Evolutionary conservation across 2,113 vertebrate genomes (phyloP).

Genomic region (Podarcis raffonei): DNA sequence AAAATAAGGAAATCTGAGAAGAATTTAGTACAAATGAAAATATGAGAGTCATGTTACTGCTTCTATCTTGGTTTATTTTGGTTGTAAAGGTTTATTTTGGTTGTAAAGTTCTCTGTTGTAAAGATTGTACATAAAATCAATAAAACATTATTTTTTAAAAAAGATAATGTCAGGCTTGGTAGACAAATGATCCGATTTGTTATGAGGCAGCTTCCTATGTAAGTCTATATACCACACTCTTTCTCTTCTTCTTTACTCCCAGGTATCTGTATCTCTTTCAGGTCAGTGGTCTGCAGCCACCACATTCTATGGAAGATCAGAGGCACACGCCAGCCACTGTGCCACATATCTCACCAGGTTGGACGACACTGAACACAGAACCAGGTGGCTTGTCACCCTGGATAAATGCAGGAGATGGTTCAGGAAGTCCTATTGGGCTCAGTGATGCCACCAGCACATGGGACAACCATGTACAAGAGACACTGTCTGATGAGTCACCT

Average conservation of each 20-base stretch:
- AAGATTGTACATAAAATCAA: too few relatives aligned
- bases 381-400: constrained; percentile 21
- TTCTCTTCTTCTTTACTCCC: too few relatives aligned
- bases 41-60: too few relatives aligned
- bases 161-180: background rate
- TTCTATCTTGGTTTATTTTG: too few relatives aligned
- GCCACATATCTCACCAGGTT: background rate
- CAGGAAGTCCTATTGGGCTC: background rate
- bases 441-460: constrained; percentile 24
- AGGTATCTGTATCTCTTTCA: background rate
- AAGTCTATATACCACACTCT: background rate
- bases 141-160: too few relatives aligned
- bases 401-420: constrained; percentile 26
- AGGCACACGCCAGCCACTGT: background rate
- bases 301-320: background rate
- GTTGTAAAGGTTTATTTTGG: too few relatives aligned
- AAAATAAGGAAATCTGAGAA: too few relatives aligned
- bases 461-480: constrained; percentile 38
- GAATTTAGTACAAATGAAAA: too few relatives aligned
- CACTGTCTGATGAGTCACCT: constrained; percentile 25
- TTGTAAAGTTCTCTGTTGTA: too few relatives aligned
- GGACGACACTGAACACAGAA: constrained; percentile 9
- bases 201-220: background rate
- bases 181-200: background rate
- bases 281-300: background rate